Evolutionary conservation across 2,113 vertebrate species (phyloP), one percentile per base, ranked within the genome.

Genomic region (Microtus richardsoni): DNA sequence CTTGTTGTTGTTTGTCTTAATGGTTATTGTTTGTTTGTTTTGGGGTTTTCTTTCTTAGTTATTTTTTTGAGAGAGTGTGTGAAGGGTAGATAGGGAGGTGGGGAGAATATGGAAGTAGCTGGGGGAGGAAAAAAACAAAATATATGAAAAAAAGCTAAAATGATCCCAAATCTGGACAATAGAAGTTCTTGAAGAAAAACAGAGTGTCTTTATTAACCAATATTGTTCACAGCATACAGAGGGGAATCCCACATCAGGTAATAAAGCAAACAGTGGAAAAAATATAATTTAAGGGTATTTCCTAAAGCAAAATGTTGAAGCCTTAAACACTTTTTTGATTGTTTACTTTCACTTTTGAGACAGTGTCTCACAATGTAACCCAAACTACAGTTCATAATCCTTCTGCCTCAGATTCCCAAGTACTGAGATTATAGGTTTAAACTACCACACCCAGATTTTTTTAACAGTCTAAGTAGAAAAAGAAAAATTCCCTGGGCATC

Each of bases 221-320:
- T 58, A 21, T 21, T 58, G 19, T 58, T 58, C 58, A 58, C 58
- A 58, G 19, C 58, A 58, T 58, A 58, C 19, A 58, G 58, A 58
- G 58, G 58, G 19, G 58, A 58, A 58, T 58, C 58, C 58, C 58
- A 58, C 58, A 58, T 58, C 58, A 58, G 71, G 22, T 30, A 77
- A 77, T 21, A 73, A 85, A 90, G 68, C 36, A 78, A 89, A 77
- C 8, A 30, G 5, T 93, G 73, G 14, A 11, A 54, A 86, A 75
- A 80, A 14, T 83, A 19, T 74, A 88, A 84, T 58, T 74, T 77
- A 58, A 73, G 22, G 68, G 80, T 33, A 24, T 62, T 82, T 77
- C 19, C 82, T 82, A 33, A 93, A 84, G 73, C 26, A 92, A 70
- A 88, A 66, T 47, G 71, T 44, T 94, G 77, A 88, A 97, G 41